These are phyloP conservation scores for Channallabes apus DNA, from an alignment of 2,797 vertebrate genomes.

Conservation along the genomic window DNA sequence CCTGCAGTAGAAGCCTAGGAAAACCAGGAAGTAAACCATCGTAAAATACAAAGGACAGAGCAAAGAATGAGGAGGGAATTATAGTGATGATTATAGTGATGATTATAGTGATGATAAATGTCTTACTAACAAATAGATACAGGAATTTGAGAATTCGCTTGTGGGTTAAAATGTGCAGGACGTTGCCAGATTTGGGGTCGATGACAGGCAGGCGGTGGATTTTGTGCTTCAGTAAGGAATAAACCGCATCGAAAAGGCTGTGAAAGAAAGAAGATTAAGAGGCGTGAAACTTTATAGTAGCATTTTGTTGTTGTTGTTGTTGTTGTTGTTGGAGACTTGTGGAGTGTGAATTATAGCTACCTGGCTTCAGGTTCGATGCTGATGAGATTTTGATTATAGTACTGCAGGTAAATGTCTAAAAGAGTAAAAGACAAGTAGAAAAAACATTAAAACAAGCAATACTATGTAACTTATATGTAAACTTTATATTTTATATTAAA, in stretches of 20 bases:
- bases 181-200: conserved; percentile 83
- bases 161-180: conserved; percentile 91
- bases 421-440: conserved; percentile 16
- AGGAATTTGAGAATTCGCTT: conserved; percentile 95
- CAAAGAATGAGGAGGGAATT: background rate
- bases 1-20: background rate
- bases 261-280: background rate
- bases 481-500: no score
- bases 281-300: background rate
- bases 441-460: no score
- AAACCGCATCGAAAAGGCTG: conserved; percentile 76
- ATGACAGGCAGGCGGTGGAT: conserved; percentile 92
- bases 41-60: background rate
- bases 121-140: conserved; percentile 86
- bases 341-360: conserved; percentile 47
- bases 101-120: background rate
- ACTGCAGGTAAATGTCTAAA: conserved; percentile 71
- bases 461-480: background rate
- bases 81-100: no score
- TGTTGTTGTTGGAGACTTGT: background rate
- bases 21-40: background rate
- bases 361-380: conserved; percentile 73
- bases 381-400: conserved; percentile 64
- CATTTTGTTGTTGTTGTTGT: background rate
- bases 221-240: conserved; percentile 77